These are phyloP conservation scores for Paracyprichromis sp. DNA, from an alignment of 2,113 vertebrate genomes.

Conservation along the genomic window DNA sequence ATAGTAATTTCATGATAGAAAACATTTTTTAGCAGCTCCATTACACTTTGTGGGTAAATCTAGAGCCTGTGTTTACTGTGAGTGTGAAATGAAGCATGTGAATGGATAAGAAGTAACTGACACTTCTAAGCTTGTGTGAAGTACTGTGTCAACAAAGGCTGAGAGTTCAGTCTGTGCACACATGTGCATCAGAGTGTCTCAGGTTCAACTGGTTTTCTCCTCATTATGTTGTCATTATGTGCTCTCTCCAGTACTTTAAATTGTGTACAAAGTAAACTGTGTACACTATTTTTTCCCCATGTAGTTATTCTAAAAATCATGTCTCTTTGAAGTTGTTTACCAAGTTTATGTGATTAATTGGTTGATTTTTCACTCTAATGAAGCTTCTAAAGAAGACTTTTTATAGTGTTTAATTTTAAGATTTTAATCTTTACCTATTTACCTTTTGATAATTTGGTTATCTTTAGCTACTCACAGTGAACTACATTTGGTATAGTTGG, in stretches of 20 bases:
- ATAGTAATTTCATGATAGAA: background rate
- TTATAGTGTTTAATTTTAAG: background rate
- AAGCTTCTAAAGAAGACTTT: background rate
- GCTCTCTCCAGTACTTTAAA: background rate
- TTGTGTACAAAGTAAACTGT: background rate
- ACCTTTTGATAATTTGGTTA: background rate
- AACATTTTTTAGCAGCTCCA: background rate
- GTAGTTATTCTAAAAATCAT: background rate
- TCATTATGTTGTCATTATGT: background rate
- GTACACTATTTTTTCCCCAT: background rate
- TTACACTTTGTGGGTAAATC: background rate
- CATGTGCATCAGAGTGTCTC: background rate
- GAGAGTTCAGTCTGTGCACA: background rate
- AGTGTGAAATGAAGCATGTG: background rate
- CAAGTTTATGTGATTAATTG: background rate
- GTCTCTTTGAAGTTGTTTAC: background rate
- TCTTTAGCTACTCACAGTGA: background rate
- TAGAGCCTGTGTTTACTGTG: background rate
- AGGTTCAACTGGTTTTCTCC: background rate
- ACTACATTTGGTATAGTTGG: background rate
- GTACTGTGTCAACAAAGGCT: background rate
- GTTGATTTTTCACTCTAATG: rapidly evolving
- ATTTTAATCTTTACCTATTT: background rate
- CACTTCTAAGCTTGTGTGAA: background rate
- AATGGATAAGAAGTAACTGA: background rate